A percentile compares a stretch with the other conserved stretches of the same genome.
phyloP scores from a whole-genome alignment of 2,113 vertebrate species.

The Oryzias woworae region DNA sequence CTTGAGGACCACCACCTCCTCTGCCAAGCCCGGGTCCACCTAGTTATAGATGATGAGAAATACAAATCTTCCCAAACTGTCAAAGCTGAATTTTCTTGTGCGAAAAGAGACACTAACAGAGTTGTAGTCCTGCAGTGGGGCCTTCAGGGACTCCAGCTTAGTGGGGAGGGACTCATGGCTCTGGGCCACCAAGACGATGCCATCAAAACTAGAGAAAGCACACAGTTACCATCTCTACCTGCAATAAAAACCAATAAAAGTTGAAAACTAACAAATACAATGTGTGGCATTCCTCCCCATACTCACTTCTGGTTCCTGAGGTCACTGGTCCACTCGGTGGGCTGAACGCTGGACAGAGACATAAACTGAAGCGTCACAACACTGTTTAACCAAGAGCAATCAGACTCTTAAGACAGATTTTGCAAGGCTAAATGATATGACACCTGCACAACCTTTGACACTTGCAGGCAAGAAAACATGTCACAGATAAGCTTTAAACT shows the following conservation, averaged over 20 bases:
- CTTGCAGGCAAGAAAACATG: background rate
- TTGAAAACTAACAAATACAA: background rate
- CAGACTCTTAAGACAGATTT: background rate
- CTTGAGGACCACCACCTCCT: constrained; percentile 76
- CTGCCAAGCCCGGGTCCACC: constrained; percentile 72
- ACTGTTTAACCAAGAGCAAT: background rate
- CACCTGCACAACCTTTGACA: constrained; percentile 38
- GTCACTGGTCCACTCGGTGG: constrained; percentile 71
- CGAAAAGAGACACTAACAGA: constrained; percentile 57
- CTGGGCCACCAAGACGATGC: constrained; percentile 76
- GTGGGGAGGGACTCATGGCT: constrained; percentile 62
- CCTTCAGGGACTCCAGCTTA: constrained; percentile 69
- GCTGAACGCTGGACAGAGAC: constrained; percentile 66
- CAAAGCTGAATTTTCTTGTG: background rate
- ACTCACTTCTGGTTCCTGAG: constrained; percentile 77
- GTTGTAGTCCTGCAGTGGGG: constrained; percentile 74
- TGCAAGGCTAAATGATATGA: constrained; percentile 25
- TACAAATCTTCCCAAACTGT: too few species aligned
- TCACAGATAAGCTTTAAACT: background rate
- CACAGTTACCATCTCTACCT: background rate
- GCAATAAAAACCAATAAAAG: background rate
- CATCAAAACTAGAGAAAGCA: constrained; percentile 71
- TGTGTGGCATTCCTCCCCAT: background rate
- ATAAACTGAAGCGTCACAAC: constrained; percentile 25
- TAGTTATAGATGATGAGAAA: constrained; percentile 15